Base-by-base conservation (phyloP, 1,140 invertebrate species). In the Littorina saxatilis region DNA sequence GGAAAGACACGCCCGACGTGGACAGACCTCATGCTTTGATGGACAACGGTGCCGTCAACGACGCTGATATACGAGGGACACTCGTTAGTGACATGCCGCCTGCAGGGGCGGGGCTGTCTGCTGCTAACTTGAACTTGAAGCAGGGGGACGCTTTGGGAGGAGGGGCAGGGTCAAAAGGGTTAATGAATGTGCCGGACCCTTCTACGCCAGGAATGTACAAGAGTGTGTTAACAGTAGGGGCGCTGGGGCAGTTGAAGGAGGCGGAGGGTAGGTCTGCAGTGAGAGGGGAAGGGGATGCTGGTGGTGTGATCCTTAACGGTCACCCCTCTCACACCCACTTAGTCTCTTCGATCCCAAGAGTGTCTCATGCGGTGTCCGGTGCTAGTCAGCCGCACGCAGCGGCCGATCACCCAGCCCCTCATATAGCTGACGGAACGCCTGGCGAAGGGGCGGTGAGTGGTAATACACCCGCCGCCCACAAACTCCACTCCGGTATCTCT, bases 1-100 rank as follows among this genome's bases (percentile, higher is more conserved):
- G 80, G 20, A 86, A 83, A 47, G 79, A 83, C 15, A 58, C 66
- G 2, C 13, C 4, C 15, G 76, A 63, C 15, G 17, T 43, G 5
- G 70, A 47, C 37, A 27, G 13, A n/a, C 40, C 13, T 4, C 17
- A 17, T 32, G 15, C 13, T 20, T 68, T 13, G 9, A 3, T 35
- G 20, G 27, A 73, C 70, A 73, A 73, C 43, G 40, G 40, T 13
- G 17, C 37, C 5, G 66, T 39, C 35, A 73, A 37, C 37, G 70
- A 73, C 40, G 20, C 50, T 20, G 70, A 73, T 20, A 43, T 23
- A 3, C 32, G 70, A 37, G 70, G 70, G 1, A 52, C 70, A 5
- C 40, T 52, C 23, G 39, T 17, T 15, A 23, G 70, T 50, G 70
- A 73, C n/a, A 2, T 27, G 23, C 17, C 70, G 9, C 43, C 70